Percentiles rank a stretch among this genome's conserved stretches.
phyloP scores from a whole-genome alignment of 2,888 invertebrate genomes.

The Mythimna vitellina region DNA sequence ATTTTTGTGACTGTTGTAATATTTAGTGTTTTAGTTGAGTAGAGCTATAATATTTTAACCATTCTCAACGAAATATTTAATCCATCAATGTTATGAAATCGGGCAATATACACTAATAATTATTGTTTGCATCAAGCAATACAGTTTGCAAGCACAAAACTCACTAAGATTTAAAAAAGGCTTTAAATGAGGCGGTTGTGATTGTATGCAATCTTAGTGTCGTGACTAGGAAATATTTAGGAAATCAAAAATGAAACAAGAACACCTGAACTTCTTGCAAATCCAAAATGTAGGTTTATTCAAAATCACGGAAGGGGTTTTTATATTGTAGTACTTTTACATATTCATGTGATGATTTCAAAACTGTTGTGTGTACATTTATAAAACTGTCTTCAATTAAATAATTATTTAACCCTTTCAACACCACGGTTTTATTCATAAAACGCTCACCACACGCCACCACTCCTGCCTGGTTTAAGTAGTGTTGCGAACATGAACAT shows the following conservation, averaged over 20 bases:
- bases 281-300: constrained; percentile 17
- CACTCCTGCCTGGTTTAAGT: too few species aligned
- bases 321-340: constrained; percentile 6
- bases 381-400: constrained; percentile 15
- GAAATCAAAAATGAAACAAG: constrained; percentile 25
- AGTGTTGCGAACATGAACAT: too few species aligned
- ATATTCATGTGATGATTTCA: constrained; percentile 21
- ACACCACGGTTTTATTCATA: too few species aligned
- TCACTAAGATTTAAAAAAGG: constrained; percentile 70
- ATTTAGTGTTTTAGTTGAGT: constrained; percentile 42
- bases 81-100: constrained; percentile 26
- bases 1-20: constrained; percentile 56
- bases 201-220: constrained; percentile 74
- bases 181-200: constrained; percentile 83
- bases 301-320: constrained; percentile 28
- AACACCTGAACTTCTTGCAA: constrained; percentile 1
- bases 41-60: constrained; percentile 16
- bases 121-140: constrained; percentile 60
- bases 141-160: constrained; percentile 75
- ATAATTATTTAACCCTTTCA: background rate
- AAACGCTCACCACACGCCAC: too few species aligned
- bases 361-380: constrained; percentile 25
- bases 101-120: constrained; percentile 37
- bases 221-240: constrained; percentile 49
- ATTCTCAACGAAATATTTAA: constrained; percentile 21